Evolutionary conservation across 2,888 invertebrate species (phyloP).

Genomic region (Caenorhabditis becei): DNA sequence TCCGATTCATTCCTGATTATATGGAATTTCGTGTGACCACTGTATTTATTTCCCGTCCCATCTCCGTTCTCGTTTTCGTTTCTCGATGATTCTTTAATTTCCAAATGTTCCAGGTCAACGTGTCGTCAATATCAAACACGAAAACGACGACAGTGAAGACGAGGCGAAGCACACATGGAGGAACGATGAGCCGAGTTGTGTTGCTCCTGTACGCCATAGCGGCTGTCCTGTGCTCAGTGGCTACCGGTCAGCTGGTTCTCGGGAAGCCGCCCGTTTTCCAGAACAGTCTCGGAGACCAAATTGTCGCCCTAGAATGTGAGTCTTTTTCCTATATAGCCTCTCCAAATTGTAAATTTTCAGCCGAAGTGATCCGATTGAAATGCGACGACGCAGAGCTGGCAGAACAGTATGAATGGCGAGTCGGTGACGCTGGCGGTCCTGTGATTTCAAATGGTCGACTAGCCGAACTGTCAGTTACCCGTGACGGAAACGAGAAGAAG

Average conservation of each 20-base stretch:
- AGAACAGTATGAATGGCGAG: conserved; percentile 56
- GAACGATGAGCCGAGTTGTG: conserved; percentile 50
- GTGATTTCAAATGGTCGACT: conserved; percentile 19
- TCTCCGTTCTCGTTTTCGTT: background rate
- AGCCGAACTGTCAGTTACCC: conserved; percentile 36
- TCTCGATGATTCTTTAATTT: background rate
- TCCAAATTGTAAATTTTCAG: conserved; percentile 1
- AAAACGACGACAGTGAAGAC: conserved; percentile 7
- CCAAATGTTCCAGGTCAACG: conserved; percentile 32
- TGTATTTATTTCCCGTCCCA: conserved; percentile 1
- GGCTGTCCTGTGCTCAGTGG: conserved; percentile 24
- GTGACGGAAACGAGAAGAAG: conserved; percentile 60
- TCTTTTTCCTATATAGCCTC: background rate
- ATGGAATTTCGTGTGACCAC: conserved; percentile 32
- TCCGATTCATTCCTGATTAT: conserved; percentile 55
- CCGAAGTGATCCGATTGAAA: conserved; percentile 44
- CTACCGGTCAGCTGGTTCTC: conserved; percentile 56
- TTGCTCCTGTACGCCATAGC: conserved; percentile 33
- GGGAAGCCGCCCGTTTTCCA: conserved; percentile 62
- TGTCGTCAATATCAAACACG: conserved; percentile 33
- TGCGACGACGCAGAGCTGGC: conserved; percentile 57
- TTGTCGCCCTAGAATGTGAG: conserved; percentile 32
- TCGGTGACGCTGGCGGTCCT: conserved; percentile 42
- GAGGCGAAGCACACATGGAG: conserved; percentile 47
- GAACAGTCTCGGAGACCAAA: conserved; percentile 23